Conservation (phyloP, 2,888 invertebrate species). For the Nowickia ferox region DNA sequence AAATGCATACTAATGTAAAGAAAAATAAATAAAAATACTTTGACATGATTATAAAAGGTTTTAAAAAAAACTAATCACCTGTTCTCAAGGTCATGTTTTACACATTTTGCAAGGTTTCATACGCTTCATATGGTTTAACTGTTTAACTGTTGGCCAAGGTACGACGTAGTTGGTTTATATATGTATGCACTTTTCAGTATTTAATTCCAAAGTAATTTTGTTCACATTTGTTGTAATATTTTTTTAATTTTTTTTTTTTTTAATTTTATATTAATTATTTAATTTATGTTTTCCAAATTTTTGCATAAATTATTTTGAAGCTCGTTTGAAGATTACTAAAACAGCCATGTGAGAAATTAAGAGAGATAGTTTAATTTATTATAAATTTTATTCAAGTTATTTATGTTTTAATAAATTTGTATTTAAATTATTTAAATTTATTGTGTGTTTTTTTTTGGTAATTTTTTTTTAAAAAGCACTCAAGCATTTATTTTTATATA, state of each 20-base stretch:
- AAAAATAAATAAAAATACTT: conserved; percentile 9
- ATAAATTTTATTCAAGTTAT: background rate
- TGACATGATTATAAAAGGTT: background rate
- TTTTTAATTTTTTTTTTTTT: background rate
- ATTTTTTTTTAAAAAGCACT: background rate
- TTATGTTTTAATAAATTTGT: background rate
- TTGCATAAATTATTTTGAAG: background rate
- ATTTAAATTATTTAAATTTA: background rate
- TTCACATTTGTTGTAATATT: background rate
- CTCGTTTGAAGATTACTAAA: background rate
- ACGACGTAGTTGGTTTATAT: conserved; percentile 15
- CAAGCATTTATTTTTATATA: background rate
- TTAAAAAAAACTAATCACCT: conserved; percentile 58
- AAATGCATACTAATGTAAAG: too few relatives aligned
- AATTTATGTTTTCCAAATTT: background rate
- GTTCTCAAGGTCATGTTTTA: conserved; percentile 63
- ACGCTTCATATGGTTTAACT: background rate
- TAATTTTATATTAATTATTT: background rate
- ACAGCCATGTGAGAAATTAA: background rate
- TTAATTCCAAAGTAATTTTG: background rate
- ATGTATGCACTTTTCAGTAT: conserved; percentile 5
- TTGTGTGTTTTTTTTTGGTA: background rate
- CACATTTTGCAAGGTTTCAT: conserved; percentile 14
- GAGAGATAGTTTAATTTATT: background rate
- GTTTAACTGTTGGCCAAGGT: conserved; percentile 28